Conservation (phyloP, 2,888 invertebrate species). For the Sesia bembeciformis region DNA sequence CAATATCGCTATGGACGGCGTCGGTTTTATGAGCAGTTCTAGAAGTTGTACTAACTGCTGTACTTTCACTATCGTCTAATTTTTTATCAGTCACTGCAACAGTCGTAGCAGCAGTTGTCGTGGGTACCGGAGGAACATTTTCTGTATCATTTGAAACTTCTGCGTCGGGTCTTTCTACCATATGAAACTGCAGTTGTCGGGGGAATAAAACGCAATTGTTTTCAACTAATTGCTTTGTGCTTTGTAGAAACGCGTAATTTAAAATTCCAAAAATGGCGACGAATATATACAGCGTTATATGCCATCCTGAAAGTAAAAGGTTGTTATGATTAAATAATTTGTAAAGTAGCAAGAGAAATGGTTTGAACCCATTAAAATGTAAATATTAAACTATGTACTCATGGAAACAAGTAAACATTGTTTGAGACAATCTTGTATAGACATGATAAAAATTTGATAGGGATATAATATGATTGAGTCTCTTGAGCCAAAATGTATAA, state of each 20-base stretch:
- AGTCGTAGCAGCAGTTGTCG: not conserved
- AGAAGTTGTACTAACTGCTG: constrained; percentile 3
- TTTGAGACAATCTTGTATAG: too few relatives aligned
- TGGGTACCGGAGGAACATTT: not conserved
- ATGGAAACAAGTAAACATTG: too few relatives aligned
- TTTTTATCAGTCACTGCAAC: constrained; percentile 1
- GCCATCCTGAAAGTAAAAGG: constrained; percentile 45
- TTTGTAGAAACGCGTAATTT: constrained; percentile 53
- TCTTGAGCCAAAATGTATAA: too few relatives aligned
- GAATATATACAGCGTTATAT: constrained; percentile 40
- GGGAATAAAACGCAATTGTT: constrained; percentile 49
- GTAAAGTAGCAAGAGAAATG: too few relatives aligned
- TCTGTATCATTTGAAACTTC: not conserved
- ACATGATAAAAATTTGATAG: too few relatives aligned
- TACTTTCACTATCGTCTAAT: not conserved
- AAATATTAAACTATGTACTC: too few relatives aligned
- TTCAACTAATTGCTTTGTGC: constrained; percentile 44
- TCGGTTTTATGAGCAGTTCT: constrained; percentile 19
- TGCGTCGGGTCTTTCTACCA: constrained; percentile 20
- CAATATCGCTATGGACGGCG: constrained; percentile 10
- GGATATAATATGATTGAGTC: too few relatives aligned
- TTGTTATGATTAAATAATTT: too few relatives aligned
- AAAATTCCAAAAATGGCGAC: constrained; percentile 49
- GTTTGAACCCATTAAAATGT: too few relatives aligned
- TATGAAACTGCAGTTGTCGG: constrained; percentile 37